These are phyloP conservation scores for Holothuria leucospilota DNA, from an alignment of 53 echinoderm and acorn worm genomes.

Conservation along the genomic window DNA sequence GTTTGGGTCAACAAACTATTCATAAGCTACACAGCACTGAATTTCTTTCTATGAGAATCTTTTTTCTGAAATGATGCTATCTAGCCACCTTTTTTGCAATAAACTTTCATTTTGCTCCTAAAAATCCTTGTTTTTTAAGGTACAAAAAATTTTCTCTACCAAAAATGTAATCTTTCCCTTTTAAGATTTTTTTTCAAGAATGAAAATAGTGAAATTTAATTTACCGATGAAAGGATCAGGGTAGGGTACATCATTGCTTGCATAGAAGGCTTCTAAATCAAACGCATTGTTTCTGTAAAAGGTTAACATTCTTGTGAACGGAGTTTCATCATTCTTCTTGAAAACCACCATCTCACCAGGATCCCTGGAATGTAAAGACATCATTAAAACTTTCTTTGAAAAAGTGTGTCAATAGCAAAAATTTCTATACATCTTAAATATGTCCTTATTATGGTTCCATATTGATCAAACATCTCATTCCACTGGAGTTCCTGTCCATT, in stretches of 20 bases:
- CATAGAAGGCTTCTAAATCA: constrained; percentile 79
- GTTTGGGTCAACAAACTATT: too few relatives aligned
- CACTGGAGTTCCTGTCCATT: too few relatives aligned
- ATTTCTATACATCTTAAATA: too few relatives aligned
- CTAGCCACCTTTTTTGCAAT: too few relatives aligned
- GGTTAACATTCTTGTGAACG: constrained; percentile 97
- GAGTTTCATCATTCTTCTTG: constrained; percentile 75
- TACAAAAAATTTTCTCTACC: neutral
- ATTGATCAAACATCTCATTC: too few relatives aligned
- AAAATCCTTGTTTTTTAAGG: neutral
- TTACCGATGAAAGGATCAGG: constrained; percentile 83
- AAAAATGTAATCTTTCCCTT: neutral
- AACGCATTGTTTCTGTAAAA: constrained; percentile 88
- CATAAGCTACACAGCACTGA: too few relatives aligned
- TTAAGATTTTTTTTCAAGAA: neutral
- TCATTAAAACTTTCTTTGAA: too few relatives aligned
- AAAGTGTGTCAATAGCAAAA: too few relatives aligned
- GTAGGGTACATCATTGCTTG: constrained; percentile 40
- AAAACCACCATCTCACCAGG: constrained; percentile 84
- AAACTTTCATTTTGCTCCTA: neutral
- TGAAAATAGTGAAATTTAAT: neutral
- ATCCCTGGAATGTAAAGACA: constrained; percentile 35
- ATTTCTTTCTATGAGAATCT: too few relatives aligned
- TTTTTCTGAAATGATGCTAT: too few relatives aligned
- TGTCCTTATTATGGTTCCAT: too few relatives aligned